Conservation (phyloP, 1,140 invertebrate species). For the Caenorhabditis briggsae region DNA sequence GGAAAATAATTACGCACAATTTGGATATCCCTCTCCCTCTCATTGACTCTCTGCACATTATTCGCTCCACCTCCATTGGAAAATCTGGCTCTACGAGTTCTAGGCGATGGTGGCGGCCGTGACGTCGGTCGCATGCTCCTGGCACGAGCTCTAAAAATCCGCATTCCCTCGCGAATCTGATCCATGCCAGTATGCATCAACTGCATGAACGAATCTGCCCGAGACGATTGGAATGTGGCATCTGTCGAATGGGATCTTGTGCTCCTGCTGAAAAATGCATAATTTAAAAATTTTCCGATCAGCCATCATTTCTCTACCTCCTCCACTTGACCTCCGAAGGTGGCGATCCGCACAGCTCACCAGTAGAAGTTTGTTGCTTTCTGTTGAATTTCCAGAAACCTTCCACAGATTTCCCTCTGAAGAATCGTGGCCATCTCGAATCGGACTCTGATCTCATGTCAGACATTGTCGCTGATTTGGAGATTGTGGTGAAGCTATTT, state of each 20-base stretch:
- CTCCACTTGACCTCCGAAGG: slow-evolving; percentile 59
- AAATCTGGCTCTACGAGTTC: slow-evolving; percentile 20
- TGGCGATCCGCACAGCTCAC: slow-evolving; percentile 24
- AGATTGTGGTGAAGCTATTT: slow-evolving; percentile 39
- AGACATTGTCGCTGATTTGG: slow-evolving; percentile 58
- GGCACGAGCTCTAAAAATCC: slow-evolving; percentile 53
- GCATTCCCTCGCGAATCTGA: slow-evolving; percentile 58
- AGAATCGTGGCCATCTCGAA: slow-evolving; percentile 57
- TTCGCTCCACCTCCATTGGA: slow-evolving; percentile 6
- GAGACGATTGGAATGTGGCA: slow-evolving; percentile 48
- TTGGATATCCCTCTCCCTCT: not conserved
- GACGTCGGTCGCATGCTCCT: slow-evolving; percentile 56
- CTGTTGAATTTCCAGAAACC: slow-evolving; percentile 62
- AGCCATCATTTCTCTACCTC: slow-evolving; percentile 24
- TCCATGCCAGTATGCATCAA: slow-evolving; percentile 61
- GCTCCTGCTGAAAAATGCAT: slow-evolving; percentile 43
- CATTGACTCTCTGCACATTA: slow-evolving; percentile 18
- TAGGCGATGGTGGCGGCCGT: slow-evolving; percentile 59
- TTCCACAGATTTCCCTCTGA: slow-evolving; percentile 63
- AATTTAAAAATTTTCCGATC: no score
- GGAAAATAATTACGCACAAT: not conserved
- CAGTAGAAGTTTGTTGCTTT: slow-evolving; percentile 54
- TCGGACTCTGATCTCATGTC: slow-evolving; percentile 59
- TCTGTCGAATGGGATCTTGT: slow-evolving; percentile 64
- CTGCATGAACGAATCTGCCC: slow-evolving; percentile 61